Percentiles rank a stretch among this genome's conserved stretches.
phyloP scores from a whole-genome alignment of 2,797 vertebrate species.

The Sphenopsis melanotis region DNA sequence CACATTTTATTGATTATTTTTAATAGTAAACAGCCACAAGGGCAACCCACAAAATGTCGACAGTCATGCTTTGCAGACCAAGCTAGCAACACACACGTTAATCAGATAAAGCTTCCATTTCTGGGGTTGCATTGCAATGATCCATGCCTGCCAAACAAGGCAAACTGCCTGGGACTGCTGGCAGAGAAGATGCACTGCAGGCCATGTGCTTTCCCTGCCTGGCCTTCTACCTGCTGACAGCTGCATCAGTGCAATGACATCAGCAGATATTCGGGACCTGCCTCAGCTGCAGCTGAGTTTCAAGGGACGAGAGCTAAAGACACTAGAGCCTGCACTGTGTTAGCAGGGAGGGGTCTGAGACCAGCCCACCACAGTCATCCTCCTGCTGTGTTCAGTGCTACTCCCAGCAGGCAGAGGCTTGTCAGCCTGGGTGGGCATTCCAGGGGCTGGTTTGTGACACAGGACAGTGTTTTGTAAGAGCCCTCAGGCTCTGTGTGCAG shows the following conservation, averaged over 20 bases:
- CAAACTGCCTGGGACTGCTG: background rate
- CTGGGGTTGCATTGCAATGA: background rate
- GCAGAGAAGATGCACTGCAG: background rate
- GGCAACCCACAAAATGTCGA: background rate
- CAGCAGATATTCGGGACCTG: background rate
- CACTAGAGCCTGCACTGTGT: rapidly evolving
- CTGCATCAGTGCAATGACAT: background rate
- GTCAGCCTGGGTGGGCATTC: background rate
- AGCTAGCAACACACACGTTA: background rate
- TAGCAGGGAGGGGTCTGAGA: background rate
- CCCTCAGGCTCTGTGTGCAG: background rate
- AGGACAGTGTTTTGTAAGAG: background rate
- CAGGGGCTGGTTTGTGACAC: background rate
- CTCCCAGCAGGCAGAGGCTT: background rate
- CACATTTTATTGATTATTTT: background rate
- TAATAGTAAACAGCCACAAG: background rate
- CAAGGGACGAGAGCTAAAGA: background rate
- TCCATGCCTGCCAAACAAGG: background rate
- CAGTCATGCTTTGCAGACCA: background rate
- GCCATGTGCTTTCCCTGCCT: background rate
- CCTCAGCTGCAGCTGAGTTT: background rate
- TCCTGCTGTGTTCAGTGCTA: background rate
- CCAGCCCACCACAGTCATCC: background rate
- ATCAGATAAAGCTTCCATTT: background rate
- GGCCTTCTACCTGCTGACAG: background rate